A percentile compares a stretch with the other conserved stretches of the same genome.
These are phyloP conservation scores for Acanthosepion pharaonis DNA, from an alignment of 2,888 invertebrate species.

Conservation along the genomic window DNA sequence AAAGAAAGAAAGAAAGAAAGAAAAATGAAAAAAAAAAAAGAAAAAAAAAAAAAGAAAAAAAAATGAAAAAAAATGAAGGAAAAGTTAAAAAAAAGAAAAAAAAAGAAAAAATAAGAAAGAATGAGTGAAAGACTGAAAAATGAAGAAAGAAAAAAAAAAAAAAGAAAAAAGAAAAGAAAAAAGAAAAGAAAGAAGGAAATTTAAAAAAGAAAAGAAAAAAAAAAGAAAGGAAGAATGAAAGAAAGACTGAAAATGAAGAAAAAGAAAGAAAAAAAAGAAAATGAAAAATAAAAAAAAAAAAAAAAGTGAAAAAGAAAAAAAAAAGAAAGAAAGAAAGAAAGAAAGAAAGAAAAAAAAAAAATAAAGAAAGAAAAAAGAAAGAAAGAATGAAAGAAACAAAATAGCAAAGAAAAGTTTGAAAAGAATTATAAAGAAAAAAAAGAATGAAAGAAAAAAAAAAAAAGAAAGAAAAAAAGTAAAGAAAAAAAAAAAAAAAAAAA, in stretches of 20 bases:
- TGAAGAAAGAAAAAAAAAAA: background rate
- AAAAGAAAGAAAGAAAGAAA: background rate
- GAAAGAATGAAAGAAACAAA: too few relatives aligned
- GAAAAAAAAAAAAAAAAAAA: background rate
- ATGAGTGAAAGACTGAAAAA: too few relatives aligned
- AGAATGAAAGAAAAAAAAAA: background rate
- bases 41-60: too few relatives aligned
- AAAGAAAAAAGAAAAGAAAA: background rate
- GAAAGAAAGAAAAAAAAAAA: background rate
- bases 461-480: background rate
- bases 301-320: background rate
- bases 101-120: too few relatives aligned
- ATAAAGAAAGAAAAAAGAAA: background rate
- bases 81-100: too few relatives aligned
- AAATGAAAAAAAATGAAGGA: too few relatives aligned
- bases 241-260: background rate
- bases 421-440: background rate
- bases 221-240: background rate
- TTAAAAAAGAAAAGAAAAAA: background rate
- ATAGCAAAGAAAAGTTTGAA: too few relatives aligned
- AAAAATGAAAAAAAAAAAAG: too few relatives aligned
- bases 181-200: background rate
- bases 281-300: background rate
- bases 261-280: background rate
- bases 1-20: too few relatives aligned